Evolutionary conservation across 64 coral and sea anemone species (phyloP).

Genomic region (Trachythela sp.): DNA sequence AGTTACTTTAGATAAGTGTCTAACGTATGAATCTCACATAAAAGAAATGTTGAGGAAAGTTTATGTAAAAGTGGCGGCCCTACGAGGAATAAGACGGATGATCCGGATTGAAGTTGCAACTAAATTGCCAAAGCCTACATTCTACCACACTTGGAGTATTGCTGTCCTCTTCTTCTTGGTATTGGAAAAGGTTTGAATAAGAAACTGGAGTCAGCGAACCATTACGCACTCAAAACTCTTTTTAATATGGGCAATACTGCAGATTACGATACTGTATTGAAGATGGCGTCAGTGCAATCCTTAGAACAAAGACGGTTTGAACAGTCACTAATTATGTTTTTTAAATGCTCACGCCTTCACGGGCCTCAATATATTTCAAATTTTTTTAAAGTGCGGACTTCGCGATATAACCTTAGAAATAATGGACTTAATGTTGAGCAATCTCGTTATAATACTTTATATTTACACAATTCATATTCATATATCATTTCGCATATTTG

Average conservation of each 20-base stretch:
- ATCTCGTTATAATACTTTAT: neutral
- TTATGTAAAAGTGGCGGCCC: slow-evolving; percentile 39
- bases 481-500: neutral
- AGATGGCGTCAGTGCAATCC: neutral
- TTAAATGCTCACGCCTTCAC: neutral
- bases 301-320: slow-evolving; percentile 3
- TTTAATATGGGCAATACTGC: neutral
- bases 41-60: slow-evolving; percentile 42
- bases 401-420: neutral
- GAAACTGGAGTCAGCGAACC: slow-evolving; percentile 23
- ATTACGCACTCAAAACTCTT: slow-evolving; percentile 34
- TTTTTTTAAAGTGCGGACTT: neutral
- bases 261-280: neutral
- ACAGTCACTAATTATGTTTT: slow-evolving; percentile 9
- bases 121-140: slow-evolving; percentile 18
- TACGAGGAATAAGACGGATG: slow-evolving; percentile 26
- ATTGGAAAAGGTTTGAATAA: slow-evolving; percentile 26
- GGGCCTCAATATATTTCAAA: neutral
- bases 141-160: slow-evolving; percentile 46
- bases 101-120: too few relatives aligned
- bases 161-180: slow-evolving; percentile 33
- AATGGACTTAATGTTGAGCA: neutral
- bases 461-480: neutral
- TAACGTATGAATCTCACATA: neutral
- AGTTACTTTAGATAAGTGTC: slow-evolving; percentile 26